Base-by-base conservation (phyloP, 1,140 invertebrate species). In the Drosophila auraria region DNA sequence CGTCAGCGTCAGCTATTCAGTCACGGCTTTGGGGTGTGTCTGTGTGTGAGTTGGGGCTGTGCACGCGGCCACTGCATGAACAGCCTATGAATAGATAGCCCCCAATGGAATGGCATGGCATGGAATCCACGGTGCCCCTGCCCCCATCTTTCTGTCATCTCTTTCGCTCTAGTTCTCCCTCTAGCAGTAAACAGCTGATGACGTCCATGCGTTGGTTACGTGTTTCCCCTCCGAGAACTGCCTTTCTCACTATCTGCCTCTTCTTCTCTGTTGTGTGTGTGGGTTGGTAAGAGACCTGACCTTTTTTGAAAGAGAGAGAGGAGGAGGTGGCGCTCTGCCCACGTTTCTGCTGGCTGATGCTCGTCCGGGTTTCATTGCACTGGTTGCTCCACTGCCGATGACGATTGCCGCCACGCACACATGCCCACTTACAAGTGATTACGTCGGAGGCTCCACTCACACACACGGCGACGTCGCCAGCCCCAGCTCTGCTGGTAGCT, bases 151-250 rank as follows among this genome's bases (percentile, higher is more conserved):
- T 56, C 25, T 30, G 27, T 27, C 1, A 30, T 54, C 30, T 15
- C 47, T 7, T 27, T 30, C 27, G 11, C 14, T 30, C 45, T 12
- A 5, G 45, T 60, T 50, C 27, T 49, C 44, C 30, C 60, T 42
- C 42, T 49, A 56, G 38, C 63, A 60, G 79, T 86, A 86, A 87
- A 87, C 83, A 87, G 84, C 84, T 89, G 84, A 89, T 89, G 84
- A 89, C 84, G 84, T 89, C 63, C 82, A 90, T 89, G 86, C 86
- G 82, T 82, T 80, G 45, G 75, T 83, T 90, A 87, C 86, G 82
- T 87, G 84, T 36, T 69, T 64, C 38, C 50, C 47, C 56, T 58
- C 33, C 33, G 56, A 58, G 53, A 56, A 72, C 40, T 70, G 36
- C 60, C 25, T 68, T 36, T 15, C 61, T 57, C n/a, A 42, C 11